A percentile compares a stretch with the other conserved stretches of the same genome.
phyloP scores from a whole-genome alignment of 2,797 vertebrate genomes.

The Pteropus rufus region DNA sequence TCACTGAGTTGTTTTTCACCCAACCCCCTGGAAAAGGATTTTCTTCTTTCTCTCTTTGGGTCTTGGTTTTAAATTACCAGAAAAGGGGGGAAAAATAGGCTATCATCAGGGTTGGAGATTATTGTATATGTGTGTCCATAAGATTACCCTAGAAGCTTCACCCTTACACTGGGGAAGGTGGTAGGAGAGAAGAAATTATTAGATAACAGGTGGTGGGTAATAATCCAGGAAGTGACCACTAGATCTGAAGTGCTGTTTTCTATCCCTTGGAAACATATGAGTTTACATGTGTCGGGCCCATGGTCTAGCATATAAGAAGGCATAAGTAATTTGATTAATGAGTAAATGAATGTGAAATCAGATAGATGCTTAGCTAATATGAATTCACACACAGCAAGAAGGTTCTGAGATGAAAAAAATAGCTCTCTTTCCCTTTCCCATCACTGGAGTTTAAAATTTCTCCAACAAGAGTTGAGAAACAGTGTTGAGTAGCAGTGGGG shows the following conservation, averaged over 20 bases:
- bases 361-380: background rate
- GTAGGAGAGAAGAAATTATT: background rate
- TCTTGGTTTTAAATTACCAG: background rate
- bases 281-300: background rate
- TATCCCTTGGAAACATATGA: background rate
- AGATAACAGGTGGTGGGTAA: background rate
- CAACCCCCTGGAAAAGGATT: background rate
- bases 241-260: background rate
- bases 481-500: background rate
- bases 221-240: background rate
- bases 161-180: background rate
- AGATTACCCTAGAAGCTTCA: background rate
- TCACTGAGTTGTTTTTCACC: background rate
- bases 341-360: conserved; percentile 14
- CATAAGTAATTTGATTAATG: background rate
- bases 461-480: background rate
- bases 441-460: background rate
- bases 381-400: background rate
- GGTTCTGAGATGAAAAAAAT: background rate
- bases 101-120: background rate
- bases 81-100: background rate
- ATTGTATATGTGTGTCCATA: background rate
- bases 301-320: background rate
- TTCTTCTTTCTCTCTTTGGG: background rate
- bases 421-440: background rate